Base-by-base conservation (phyloP, 2,888 invertebrate genomes). In the Phyto melanocephala region DNA sequence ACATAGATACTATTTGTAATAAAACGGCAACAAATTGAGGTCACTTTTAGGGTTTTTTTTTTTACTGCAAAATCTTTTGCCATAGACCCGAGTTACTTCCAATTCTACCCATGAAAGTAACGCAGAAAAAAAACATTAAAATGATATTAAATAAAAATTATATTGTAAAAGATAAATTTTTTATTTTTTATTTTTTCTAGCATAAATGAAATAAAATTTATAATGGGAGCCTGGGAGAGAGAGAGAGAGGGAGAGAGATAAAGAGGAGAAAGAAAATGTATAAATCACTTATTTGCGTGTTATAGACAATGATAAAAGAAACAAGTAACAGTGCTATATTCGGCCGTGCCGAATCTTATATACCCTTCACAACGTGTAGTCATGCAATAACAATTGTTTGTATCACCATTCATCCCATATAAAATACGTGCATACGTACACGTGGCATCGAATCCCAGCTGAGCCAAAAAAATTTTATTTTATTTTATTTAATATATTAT, bases 271-370 rank as follows among this genome's bases (percentile, higher is more conserved):
- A 42, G 54, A 75, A 74, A 79, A 71, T 62, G 22, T 82, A 82
- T 82, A 82, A 82, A 82, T 82, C 82, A 82, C 82, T 82, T 82
- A 80, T 82, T 82, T 82, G 82, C 82, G 82, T 82, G 82, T 82
- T 82, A 71, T 82, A 80, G 80, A 82, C 80, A 82, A 76, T 80
- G 80, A 80, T 80, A 82, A 79, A 63, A 67, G 78, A 60, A 42
- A n/a, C n/a, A n/a, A n/a, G n/a, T n/a, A n/a, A n/a, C n/a, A n/a
- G n/a, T n/a, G n/a, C n/a, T n/a, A n/a, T n/a, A n/a, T n/a, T n/a
- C n/a, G n/a, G n/a, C n/a, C n/a, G n/a, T n/a, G n/a, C n/a, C n/a
- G n/a, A n/a, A n/a, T n/a, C n/a, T n/a, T n/a, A n/a, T n/a, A n/a
- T n/a, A n/a, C n/a, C n/a, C n/a, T n/a, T n/a, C n/a, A n/a, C n/a